Conservation (phyloP, 2,797 vertebrate species). For the Danio choprae region DNA sequence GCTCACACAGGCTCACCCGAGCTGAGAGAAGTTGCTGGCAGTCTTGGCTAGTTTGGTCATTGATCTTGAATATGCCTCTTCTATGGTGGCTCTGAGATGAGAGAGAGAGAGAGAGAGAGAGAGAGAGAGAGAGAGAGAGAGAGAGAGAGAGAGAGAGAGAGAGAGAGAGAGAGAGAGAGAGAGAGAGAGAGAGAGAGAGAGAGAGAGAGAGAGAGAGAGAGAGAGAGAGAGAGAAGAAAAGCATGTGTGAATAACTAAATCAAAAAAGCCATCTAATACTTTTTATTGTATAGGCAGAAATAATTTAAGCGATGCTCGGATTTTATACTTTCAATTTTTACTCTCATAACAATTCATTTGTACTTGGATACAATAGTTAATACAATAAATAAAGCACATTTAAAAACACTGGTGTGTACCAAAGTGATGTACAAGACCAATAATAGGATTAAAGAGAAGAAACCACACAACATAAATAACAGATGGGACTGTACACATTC, state of each 20-base stretch:
- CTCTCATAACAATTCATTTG: conserved; percentile 12
- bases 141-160: no score
- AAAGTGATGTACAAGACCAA: no score
- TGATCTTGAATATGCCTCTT: conserved; percentile 95
- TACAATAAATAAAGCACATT: background rate
- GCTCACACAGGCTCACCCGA: conserved; percentile 87
- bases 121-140: no score
- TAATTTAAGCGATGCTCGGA: background rate
- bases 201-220: conserved; percentile 43
- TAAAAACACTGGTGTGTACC: no score
- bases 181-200: conserved; percentile 31
- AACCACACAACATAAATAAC: no score
- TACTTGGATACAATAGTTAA: background rate
- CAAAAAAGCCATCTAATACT: background rate
- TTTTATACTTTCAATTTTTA: background rate
- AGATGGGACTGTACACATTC: no score
- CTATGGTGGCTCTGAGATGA: conserved; percentile 88
- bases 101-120: background rate
- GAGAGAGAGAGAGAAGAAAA: background rate
- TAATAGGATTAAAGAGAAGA: no score
- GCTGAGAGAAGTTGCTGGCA: conserved; percentile 93
- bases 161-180: background rate
- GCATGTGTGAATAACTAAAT: background rate
- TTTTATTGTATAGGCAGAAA: background rate
- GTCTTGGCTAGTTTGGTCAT: conserved; percentile 98